Evolutionary conservation across 2,113 vertebrate species (phyloP).

Genomic region (Drymodes brunneopygia): DNA sequence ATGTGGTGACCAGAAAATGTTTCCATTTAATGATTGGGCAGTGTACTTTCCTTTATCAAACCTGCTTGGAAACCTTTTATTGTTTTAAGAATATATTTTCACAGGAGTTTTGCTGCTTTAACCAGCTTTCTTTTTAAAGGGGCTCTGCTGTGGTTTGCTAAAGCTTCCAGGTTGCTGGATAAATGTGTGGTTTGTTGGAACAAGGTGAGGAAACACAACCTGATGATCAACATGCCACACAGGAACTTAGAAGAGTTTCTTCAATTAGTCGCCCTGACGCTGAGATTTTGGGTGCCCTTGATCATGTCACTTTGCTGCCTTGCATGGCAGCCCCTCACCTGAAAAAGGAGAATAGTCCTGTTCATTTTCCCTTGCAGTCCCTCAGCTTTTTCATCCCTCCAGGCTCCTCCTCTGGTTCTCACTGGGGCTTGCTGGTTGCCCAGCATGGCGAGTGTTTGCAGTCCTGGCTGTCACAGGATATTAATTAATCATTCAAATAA

Average conservation of each 20-base stretch:
- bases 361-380: not conserved
- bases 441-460: not conserved
- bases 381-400: not conserved
- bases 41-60: constrained; percentile 29
- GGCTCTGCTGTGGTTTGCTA: not conserved
- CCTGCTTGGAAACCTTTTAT: not conserved
- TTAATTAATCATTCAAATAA: constrained; percentile 26
- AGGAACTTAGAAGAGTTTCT: not conserved
- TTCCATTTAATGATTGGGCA: constrained; percentile 5
- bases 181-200: not conserved
- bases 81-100: not conserved
- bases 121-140: not conserved
- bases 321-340: not conserved
- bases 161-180: not conserved
- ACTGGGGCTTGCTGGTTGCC: not conserved
- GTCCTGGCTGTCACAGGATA: not conserved
- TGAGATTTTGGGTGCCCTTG: not conserved
- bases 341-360: not conserved
- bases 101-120: not conserved
- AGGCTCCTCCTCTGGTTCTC: not conserved
- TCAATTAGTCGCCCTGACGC: not conserved
- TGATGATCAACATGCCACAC: not conserved
- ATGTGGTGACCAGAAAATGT: not conserved
- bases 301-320: not conserved
- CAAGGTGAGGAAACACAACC: not conserved